These are phyloP conservation scores for Apostichopus californicus DNA, from an alignment of 35 echinoderm and acorn worm species.

Conservation along the genomic window DNA sequence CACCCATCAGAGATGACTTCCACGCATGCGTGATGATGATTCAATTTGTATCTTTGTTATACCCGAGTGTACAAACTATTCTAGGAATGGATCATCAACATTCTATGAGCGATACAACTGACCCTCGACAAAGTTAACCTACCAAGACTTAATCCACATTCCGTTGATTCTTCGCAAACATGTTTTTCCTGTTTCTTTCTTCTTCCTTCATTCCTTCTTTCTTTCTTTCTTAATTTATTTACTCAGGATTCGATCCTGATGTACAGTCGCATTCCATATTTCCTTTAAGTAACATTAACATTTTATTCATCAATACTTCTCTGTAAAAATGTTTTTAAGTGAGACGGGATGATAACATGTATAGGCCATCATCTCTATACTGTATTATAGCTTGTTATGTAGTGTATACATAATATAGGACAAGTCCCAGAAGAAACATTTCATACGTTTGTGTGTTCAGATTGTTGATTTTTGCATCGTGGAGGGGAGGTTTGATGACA, in stretches of 20 bases:
- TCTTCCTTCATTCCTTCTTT: too few species aligned
- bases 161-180: conserved; percentile 25
- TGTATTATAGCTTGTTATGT: too few species aligned
- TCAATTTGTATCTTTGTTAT: background rate
- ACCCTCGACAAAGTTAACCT: conserved; percentile 19
- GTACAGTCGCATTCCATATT: conserved; percentile 17
- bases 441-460: background rate
- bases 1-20: background rate
- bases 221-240: conserved; percentile 21
- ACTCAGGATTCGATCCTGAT: conserved; percentile 18
- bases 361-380: too few species aligned
- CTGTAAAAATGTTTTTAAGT: background rate
- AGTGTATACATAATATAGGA: background rate
- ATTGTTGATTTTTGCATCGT: background rate
- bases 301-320: conserved; percentile 8
- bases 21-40: background rate
- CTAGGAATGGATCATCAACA: conserved; percentile 5
- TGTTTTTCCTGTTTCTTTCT: background rate
- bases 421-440: background rate
- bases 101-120: conserved; percentile 10
- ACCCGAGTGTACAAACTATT: background rate
- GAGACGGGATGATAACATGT: too few species aligned
- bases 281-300: background rate
- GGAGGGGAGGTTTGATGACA: background rate
- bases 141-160: background rate